Evolutionary conservation across 2,113 vertebrate species (phyloP).

Genomic region (Guaruba guarouba): DNA sequence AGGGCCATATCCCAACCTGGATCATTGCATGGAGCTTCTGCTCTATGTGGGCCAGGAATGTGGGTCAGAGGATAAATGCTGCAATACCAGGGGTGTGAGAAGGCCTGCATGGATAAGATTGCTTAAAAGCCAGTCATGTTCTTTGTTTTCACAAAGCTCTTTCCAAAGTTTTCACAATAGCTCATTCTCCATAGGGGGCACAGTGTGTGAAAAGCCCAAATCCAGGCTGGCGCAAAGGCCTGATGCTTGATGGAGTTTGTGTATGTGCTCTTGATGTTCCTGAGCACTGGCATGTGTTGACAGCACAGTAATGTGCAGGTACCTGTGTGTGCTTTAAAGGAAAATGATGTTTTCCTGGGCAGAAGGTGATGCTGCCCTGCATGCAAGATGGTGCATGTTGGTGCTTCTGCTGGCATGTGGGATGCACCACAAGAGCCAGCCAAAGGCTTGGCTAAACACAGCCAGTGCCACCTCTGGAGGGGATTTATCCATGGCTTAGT

Average conservation of each 20-base stretch:
- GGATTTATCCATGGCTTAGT: background rate
- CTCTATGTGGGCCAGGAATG: constrained; percentile 24
- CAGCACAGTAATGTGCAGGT: background rate
- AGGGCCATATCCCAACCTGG: background rate
- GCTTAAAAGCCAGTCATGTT: background rate
- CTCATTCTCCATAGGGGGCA: background rate
- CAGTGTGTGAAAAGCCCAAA: background rate
- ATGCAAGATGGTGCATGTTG: accelerated
- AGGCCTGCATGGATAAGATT: background rate
- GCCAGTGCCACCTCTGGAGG: background rate
- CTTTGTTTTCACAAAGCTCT: background rate
- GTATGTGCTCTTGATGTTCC: background rate
- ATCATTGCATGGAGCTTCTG: background rate
- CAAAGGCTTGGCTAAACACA: background rate
- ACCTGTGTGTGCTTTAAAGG: background rate
- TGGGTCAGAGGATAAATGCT: background rate
- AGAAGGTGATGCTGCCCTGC: background rate
- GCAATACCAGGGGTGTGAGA: background rate
- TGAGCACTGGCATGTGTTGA: background rate
- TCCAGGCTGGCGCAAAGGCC: background rate
- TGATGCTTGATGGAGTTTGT: background rate
- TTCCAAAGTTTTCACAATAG: background rate
- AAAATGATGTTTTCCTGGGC: background rate
- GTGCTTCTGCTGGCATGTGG: background rate
- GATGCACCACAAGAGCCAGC: background rate